phyloP scores from a whole-genome alignment of 2,113 vertebrate genomes.

The Apodemus speciosus region DNA sequence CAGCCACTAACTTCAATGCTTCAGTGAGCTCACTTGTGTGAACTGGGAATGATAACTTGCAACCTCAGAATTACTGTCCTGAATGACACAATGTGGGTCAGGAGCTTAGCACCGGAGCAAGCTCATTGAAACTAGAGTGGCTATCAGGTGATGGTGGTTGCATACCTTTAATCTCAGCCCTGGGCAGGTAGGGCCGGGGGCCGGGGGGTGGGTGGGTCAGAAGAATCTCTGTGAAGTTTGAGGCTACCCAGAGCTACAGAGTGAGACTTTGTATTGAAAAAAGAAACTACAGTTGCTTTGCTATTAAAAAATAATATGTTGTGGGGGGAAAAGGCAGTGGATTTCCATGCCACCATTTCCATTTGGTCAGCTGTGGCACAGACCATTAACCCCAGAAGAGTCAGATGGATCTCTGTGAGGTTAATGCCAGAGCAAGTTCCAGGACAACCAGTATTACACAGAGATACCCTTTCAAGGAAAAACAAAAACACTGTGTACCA shows the following conservation, averaged over 20 bases:
- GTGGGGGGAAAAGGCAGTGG: background rate
- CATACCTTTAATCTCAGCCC: background rate
- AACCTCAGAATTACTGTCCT: background rate
- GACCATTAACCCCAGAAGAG: background rate
- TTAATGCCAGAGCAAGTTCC: background rate
- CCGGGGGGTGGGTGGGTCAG: background rate
- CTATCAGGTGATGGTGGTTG: background rate
- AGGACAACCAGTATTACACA: background rate
- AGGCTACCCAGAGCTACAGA: background rate
- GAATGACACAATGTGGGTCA: background rate
- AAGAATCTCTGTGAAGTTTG: background rate
- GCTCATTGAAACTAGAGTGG: slow-evolving; percentile 7
- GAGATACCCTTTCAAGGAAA: background rate
- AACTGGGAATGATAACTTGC: slow-evolving; percentile 3
- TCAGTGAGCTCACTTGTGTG: slow-evolving; percentile 37
- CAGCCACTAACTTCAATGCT: slow-evolving; percentile 3
- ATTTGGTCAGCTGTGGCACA: background rate
- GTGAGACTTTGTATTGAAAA: background rate
- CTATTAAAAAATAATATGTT: background rate
- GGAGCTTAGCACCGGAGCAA: background rate
- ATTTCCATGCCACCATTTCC: background rate
- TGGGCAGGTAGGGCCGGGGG: no score
- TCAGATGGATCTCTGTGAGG: background rate
- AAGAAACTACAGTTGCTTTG: background rate
- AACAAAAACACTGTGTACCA: background rate